These are phyloP conservation scores for Drosophila lowei DNA, from an alignment of 1,140 invertebrate species.

Conservation along the genomic window DNA sequence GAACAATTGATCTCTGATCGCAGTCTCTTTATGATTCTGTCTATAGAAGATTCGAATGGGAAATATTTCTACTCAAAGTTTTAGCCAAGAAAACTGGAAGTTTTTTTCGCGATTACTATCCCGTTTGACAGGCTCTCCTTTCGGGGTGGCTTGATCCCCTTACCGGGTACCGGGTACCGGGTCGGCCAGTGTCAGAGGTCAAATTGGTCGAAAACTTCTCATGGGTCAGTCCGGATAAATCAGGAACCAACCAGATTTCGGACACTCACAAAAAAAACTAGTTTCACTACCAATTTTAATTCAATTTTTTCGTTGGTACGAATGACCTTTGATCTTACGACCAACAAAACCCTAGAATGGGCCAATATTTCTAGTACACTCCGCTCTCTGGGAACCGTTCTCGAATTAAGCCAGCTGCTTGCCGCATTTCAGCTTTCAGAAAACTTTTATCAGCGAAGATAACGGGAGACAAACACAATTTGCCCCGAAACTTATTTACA, in stretches of 20 bases:
- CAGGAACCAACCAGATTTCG: conserved; percentile 40
- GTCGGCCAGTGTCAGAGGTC: conserved; percentile 71
- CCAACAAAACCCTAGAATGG: conserved; percentile 55
- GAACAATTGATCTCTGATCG: conserved; percentile 79
- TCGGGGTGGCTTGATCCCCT: conserved; percentile 52
- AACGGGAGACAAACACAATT: conserved; percentile 50
- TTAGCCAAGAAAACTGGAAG: conserved; percentile 5
- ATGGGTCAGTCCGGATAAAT: conserved; percentile 61
- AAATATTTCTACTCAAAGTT: conserved; percentile 16
- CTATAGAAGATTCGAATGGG: conserved; percentile 5
- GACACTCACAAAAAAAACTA: conserved; percentile 46
- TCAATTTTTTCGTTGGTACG: conserved; percentile 37
- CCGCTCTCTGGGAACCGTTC: conserved; percentile 54
- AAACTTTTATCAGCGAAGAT: conserved; percentile 57
- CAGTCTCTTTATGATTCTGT: conserved; percentile 39
- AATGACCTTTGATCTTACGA: conserved; percentile 74
- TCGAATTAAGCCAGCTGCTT: conserved; percentile 26
- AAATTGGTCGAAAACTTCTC: conserved; percentile 78
- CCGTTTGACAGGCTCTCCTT: conserved; percentile 52
- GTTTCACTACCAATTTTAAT: conserved; percentile 64
- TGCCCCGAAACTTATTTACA: conserved; percentile 62
- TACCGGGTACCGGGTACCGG: conserved; percentile 35
- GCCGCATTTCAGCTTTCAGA: conserved; percentile 17
- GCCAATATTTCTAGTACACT: conserved; percentile 46
- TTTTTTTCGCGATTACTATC: conserved; percentile 27